A percentile compares a stretch with the other conserved stretches of the same genome.
phyloP scores from a whole-genome alignment of 2,113 vertebrate species.

The Eidolon helvum region DNA sequence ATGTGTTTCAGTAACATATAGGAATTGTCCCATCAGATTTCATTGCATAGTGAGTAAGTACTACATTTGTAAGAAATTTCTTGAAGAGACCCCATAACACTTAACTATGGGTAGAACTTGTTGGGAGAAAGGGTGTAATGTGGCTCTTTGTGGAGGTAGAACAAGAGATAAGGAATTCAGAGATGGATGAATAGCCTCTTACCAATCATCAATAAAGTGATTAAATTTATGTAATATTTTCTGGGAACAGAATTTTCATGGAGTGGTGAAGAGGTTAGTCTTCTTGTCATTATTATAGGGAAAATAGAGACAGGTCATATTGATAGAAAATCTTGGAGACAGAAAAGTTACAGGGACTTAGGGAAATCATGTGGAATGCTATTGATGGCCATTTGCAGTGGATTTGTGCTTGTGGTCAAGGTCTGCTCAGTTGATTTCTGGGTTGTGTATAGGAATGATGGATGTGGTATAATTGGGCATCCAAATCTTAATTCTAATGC shows the following conservation, averaged over 20 bases:
- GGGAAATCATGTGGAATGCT: not conserved
- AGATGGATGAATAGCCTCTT: not conserved
- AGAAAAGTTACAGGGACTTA: not conserved
- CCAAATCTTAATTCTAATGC: not conserved
- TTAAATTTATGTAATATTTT: not conserved
- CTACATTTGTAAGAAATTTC: not conserved
- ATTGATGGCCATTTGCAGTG: not conserved
- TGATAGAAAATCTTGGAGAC: not conserved
- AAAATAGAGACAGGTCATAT: not conserved
- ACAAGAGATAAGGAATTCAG: not conserved
- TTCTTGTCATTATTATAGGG: not conserved
- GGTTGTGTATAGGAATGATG: fast-evolving
- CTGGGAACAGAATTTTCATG: not conserved
- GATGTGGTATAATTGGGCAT: not conserved
- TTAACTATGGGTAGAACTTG: no score
- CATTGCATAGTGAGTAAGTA: not conserved
- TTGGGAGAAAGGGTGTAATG: not conserved
- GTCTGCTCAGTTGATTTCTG: not conserved
- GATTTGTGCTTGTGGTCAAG: not conserved
- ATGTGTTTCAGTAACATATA: not conserved
- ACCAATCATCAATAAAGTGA: not conserved
- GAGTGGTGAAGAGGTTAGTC: not conserved
- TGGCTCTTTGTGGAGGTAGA: not conserved
- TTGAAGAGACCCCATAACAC: not conserved
- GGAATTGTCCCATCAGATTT: not conserved